Percentiles rank a stretch among this genome's conserved stretches.
phyloP scores from a whole-genome alignment of 2,113 vertebrate species.

The Todiramphus saurophagus region DNA sequence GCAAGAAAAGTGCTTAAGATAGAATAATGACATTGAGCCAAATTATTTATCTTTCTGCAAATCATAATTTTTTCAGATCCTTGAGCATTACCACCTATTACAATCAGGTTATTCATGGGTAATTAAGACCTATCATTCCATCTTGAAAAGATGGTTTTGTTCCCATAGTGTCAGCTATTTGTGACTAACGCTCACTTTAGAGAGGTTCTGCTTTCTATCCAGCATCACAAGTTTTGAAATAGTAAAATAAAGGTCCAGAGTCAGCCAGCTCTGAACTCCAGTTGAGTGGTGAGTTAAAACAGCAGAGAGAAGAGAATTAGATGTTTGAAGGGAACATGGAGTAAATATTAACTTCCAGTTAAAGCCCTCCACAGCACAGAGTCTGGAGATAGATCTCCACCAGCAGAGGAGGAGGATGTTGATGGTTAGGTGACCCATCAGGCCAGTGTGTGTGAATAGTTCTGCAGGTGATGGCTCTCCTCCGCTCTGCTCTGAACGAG shows the following conservation, averaged over 20 bases:
- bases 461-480: not conserved
- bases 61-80: not conserved
- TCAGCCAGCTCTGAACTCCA: not conserved
- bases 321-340: not conserved
- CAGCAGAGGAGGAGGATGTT: not conserved
- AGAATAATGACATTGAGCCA: not conserved
- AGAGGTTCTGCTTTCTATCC: not conserved
- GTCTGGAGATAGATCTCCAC: not conserved
- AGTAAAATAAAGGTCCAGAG: not conserved
- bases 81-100: not conserved
- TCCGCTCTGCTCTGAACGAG: fast-evolving
- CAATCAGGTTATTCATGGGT: not conserved
- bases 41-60: too few relatives aligned
- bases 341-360: not conserved
- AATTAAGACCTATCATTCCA: not conserved
- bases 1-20: not conserved
- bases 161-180: not conserved
- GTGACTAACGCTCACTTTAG: not conserved
- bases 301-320: not conserved
- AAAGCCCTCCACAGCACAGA: not conserved
- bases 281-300: fast-evolving
- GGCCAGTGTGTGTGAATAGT: not conserved
- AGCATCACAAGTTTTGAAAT: not conserved
- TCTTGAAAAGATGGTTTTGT: not conserved
- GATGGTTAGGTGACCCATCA: not conserved